Conservation (phyloP, 64 coral and sea anemone genomes). For the Exaiptasia diaphana region DNA sequence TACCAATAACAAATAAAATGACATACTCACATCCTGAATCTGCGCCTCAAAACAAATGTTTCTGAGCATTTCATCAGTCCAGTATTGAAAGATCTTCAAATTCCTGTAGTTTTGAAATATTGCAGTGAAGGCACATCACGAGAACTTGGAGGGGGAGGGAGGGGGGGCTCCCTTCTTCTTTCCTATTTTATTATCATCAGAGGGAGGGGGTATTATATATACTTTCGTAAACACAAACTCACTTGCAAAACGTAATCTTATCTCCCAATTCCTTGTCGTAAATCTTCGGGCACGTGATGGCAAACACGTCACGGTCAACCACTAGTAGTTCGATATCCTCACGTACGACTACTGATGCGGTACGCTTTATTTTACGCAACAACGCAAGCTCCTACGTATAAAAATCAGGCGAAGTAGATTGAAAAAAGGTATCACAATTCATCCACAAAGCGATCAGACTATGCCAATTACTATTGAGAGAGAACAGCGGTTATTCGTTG, state of each 20-base stretch:
- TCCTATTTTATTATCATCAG: too few species aligned
- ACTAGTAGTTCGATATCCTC: slow-evolving; percentile 81
- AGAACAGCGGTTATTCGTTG: too few species aligned
- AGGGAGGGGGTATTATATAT: neutral
- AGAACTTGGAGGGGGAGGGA: neutral
- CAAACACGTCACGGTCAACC: slow-evolving; percentile 81
- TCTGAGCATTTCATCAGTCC: slow-evolving; percentile 69
- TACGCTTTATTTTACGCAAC: slow-evolving; percentile 76
- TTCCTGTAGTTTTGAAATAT: slow-evolving; percentile 16
- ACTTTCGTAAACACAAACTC: neutral
- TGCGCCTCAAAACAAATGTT: slow-evolving; percentile 89
- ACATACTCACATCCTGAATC: slow-evolving; percentile 74
- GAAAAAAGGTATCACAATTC: neutral
- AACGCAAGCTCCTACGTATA: slow-evolving; percentile 82
- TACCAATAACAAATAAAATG: neutral
- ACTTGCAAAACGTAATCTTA: slow-evolving; percentile 94
- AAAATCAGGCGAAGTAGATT: too few species aligned
- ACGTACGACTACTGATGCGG: slow-evolving; percentile 85
- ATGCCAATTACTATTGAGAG: too few species aligned
- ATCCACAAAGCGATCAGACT: neutral
- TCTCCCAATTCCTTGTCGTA: slow-evolving; percentile 84
- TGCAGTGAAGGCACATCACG: neutral
- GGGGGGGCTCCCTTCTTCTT: too few species aligned
- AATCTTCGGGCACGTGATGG: slow-evolving; percentile 80
- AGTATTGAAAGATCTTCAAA: slow-evolving; percentile 73